These are phyloP conservation scores for Orthonevra nobilis DNA, from an alignment of 2,888 invertebrate genomes.

Conservation along the genomic window DNA sequence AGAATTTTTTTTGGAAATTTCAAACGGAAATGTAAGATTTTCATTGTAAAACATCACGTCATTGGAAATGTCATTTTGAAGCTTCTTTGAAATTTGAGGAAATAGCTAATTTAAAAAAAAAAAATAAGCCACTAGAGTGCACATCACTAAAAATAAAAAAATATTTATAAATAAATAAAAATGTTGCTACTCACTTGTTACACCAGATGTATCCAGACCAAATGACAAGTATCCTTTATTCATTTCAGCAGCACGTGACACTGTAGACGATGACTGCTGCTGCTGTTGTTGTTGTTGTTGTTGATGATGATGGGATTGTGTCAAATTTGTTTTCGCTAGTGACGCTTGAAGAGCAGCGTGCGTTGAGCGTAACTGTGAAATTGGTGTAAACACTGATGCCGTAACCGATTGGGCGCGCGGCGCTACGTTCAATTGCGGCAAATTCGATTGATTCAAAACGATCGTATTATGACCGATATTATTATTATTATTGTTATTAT, in stretches of 20 bases:
- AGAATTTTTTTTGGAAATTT: no score
- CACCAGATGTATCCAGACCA: slow-evolving; percentile 90
- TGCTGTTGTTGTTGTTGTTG: slow-evolving; percentile 78
- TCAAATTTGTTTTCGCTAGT: slow-evolving; percentile 52
- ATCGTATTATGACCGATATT: slow-evolving; percentile 42
- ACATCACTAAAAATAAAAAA: slow-evolving; percentile 6
- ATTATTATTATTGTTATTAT: slow-evolving; percentile 31
- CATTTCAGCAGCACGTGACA: slow-evolving; percentile 94
- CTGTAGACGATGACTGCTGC: slow-evolving; percentile 84
- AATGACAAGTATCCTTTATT: slow-evolving; percentile 95
- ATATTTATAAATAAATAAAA: slow-evolving; percentile 31
- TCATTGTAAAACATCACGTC: no score
- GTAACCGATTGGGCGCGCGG: slow-evolving; percentile 75
- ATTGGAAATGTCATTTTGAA: no score
- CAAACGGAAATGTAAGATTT: no score
- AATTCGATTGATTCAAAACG: slow-evolving; percentile 60
- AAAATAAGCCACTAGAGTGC: no score
- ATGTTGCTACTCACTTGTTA: slow-evolving; percentile 87
- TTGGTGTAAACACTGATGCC: slow-evolving; percentile 75
- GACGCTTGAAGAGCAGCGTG: slow-evolving; percentile 17
- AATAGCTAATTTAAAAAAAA: no score
- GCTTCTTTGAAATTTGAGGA: no score
- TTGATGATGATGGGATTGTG: slow-evolving; percentile 79
- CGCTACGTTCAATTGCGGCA: slow-evolving; percentile 71
- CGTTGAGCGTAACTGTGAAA: slow-evolving; percentile 71